These are phyloP conservation scores for Lycophotia porphyrea DNA, from an alignment of 2,888 invertebrate genomes.

Conservation along the genomic window DNA sequence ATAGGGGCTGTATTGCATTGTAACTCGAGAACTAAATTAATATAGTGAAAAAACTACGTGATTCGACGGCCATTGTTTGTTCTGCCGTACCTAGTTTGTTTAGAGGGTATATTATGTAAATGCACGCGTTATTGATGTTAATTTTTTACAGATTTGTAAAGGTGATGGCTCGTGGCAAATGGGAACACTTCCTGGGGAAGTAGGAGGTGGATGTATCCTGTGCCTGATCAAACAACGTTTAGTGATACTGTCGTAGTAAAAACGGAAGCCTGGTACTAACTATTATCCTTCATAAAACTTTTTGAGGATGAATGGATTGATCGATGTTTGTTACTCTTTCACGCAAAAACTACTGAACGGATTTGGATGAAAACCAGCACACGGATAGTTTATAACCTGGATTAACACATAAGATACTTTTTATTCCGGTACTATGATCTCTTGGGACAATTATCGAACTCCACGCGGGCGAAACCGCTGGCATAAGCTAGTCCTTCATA, in stretches of 20 bases:
- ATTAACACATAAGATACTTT: too few relatives aligned
- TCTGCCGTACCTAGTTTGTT: constrained; percentile 84
- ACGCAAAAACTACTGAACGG: too few relatives aligned
- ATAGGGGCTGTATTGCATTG: constrained; percentile 80
- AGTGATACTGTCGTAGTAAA: constrained; percentile 45
- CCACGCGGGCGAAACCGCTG: too few relatives aligned
- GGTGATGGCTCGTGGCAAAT: constrained; percentile 87
- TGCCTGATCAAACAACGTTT: constrained; percentile 61
- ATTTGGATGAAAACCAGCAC: too few relatives aligned
- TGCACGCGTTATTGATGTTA: constrained; percentile 80
- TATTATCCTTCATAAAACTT: neutral
- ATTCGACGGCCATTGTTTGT: constrained; percentile 84
- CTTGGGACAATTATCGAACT: too few relatives aligned
- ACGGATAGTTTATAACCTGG: too few relatives aligned
- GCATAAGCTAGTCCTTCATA: too few relatives aligned
- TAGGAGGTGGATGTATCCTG: constrained; percentile 64
- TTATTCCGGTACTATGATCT: too few relatives aligned
- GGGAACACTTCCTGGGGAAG: constrained; percentile 76
- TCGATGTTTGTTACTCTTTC: too few relatives aligned
- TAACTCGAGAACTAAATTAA: constrained; percentile 89
- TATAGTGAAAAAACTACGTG: constrained; percentile 85
- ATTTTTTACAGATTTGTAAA: constrained; percentile 83
- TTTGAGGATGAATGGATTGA: too few relatives aligned
- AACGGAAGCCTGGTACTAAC: neutral
- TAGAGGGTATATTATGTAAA: constrained; percentile 88